Evolutionary conservation across 2,797 vertebrate genomes (phyloP).

Genomic region (Coccyzus lansbergi): DNA sequence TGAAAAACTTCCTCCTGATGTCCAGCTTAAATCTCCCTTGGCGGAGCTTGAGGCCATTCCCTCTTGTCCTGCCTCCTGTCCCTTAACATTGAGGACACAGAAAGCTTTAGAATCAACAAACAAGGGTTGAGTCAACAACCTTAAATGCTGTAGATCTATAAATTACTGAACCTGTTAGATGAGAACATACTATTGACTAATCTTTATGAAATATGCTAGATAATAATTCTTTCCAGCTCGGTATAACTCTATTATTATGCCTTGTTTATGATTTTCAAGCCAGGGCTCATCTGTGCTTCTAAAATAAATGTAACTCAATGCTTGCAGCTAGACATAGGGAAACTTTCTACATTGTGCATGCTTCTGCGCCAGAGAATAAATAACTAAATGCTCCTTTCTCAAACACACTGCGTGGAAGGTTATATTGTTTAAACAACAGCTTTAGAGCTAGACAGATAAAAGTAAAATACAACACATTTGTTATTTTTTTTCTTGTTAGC

Average conservation of each 20-base stretch:
- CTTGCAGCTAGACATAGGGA: background rate
- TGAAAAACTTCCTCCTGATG: too few relatives aligned
- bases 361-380: background rate
- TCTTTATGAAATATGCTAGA: background rate
- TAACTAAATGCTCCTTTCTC: background rate
- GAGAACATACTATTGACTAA: background rate
- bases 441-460: background rate
- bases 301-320: background rate
- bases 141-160: background rate
- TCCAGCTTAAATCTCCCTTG: too few relatives aligned
- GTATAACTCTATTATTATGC: background rate
- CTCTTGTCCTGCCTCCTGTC: too few relatives aligned
- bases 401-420: background rate
- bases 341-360: background rate
- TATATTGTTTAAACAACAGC: conserved; percentile 10
- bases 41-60: too few relatives aligned
- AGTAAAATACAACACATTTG: background rate
- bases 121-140: background rate
- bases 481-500: background rate
- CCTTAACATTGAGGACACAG: background rate
- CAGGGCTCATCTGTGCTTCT: background rate
- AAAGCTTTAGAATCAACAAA: background rate
- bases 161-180: background rate
- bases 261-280: background rate
- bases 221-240: background rate